Evolutionary conservation across 2,797 vertebrate species (phyloP).

Genomic region (Scyliorhinus canicula): DNA sequence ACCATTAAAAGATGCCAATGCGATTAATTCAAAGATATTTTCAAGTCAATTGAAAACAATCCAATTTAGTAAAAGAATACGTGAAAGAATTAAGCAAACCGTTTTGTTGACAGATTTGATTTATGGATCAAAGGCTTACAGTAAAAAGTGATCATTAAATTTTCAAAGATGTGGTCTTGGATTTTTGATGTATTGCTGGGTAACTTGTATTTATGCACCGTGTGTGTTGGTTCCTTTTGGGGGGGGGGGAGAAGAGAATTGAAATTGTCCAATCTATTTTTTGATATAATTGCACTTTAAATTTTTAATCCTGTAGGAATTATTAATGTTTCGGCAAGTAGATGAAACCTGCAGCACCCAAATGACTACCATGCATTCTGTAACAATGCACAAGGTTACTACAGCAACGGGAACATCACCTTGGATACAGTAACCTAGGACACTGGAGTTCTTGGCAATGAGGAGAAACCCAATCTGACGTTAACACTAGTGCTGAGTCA

Average conservation of each 20-base stretch:
- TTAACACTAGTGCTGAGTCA: constrained; percentile 47
- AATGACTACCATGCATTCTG: not conserved
- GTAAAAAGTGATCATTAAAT: not conserved
- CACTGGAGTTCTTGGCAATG: constrained; percentile 50
- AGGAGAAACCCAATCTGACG: constrained; percentile 41
- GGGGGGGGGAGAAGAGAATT: too few relatives aligned
- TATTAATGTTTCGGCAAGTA: not conserved
- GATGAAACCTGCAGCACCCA: not conserved
- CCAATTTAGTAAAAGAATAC: not conserved
- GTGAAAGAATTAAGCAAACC: not conserved
- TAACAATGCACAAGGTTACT: constrained; percentile 34
- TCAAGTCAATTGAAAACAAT: not conserved
- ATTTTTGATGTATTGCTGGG: not conserved
- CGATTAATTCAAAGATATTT: not conserved
- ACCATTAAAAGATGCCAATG: not conserved
- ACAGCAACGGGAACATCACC: constrained; percentile 56
- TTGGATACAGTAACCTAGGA: constrained; percentile 62
- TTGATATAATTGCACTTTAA: constrained; percentile 10
- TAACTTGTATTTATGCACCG: not conserved
- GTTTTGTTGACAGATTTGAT: not conserved
- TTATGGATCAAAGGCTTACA: not conserved
- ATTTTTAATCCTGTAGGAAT: not conserved
- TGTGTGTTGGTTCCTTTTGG: not conserved
- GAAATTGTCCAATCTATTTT: not conserved
- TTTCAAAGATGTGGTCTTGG: not conserved